A percentile compares a stretch with the other conserved stretches of the same genome.
These are phyloP conservation scores for Diacarnus erythraeanus DNA, from an alignment of 37 sponge, comb jelly and placozoan species.

Conservation along the genomic window DNA sequence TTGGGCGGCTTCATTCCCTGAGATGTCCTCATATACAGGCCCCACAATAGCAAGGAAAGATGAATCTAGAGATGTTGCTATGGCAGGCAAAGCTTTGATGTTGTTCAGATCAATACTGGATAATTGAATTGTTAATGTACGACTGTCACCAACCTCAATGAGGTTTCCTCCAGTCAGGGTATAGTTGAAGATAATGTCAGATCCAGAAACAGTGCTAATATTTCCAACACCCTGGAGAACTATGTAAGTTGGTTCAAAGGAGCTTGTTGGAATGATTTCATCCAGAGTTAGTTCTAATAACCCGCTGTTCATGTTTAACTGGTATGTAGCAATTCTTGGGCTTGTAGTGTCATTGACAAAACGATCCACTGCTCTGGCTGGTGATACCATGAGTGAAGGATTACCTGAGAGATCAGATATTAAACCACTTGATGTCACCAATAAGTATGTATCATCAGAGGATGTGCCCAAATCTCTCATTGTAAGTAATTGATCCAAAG, in stretches of 20 bases:
- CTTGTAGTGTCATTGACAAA: conserved; percentile 56
- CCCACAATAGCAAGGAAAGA: conserved; percentile 64
- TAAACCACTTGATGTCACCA: conserved; percentile 33
- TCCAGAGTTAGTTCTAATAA: conserved; percentile 47
- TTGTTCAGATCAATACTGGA: conserved; percentile 63
- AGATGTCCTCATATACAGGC: conserved; percentile 53
- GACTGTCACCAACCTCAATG: conserved; percentile 22
- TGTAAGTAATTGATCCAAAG: conserved; percentile 59
- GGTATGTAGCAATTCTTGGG: conserved; percentile 48
- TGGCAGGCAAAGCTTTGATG: conserved; percentile 49
- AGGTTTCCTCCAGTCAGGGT: conserved; percentile 15
- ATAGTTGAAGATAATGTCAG: background rate
- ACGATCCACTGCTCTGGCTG: conserved; percentile 10
- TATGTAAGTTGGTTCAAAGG: conserved; percentile 54
- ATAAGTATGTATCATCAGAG: conserved; percentile 34
- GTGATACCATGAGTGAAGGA: conserved; percentile 25
- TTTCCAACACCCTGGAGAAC: conserved; percentile 60
- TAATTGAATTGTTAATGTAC: conserved; percentile 47
- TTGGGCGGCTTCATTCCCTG: conserved; percentile 35
- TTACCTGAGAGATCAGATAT: conserved; percentile 64
- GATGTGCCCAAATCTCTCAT: conserved; percentile 26
- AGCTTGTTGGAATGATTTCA: conserved; percentile 46
- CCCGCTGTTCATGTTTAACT: conserved; percentile 70
- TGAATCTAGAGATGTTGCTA: conserved; percentile 57
- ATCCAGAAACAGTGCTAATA: background rate